phyloP scores from a whole-genome alignment of 2,888 invertebrate species.

The Spisula solida region DNA sequence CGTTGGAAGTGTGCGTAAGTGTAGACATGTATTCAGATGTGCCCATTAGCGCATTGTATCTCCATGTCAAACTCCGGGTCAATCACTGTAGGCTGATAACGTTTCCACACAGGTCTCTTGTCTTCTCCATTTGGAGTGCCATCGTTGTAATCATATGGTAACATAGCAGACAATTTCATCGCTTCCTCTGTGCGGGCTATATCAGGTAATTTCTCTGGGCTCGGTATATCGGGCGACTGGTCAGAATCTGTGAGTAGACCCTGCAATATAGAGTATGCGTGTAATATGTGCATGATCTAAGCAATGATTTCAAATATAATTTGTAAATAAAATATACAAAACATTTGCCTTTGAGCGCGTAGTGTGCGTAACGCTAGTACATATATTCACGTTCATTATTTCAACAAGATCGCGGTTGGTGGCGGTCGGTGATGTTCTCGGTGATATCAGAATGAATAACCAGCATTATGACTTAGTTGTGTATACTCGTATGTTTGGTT shows the following conservation, averaged over 20 bases:
- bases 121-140: conserved; percentile 75
- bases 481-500: too few relatives aligned
- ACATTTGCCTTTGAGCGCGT: too few relatives aligned
- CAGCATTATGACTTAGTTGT: background rate
- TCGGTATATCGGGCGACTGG: conserved; percentile 9
- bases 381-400: too few relatives aligned
- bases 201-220: conserved; percentile 68
- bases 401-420: background rate
- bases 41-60: conserved; percentile 39
- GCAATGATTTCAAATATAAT: too few relatives aligned
- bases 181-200: conserved; percentile 74
- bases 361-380: too few relatives aligned
- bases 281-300: too few relatives aligned
- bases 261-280: background rate
- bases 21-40: conserved; percentile 41
- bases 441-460: too few relatives aligned
- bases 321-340: too few relatives aligned
- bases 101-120: conserved; percentile 68
- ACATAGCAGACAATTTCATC: conserved; percentile 68
- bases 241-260: background rate
- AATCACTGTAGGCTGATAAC: background rate
- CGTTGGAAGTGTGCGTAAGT: too few relatives aligned
- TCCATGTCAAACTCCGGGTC: conserved; percentile 26
- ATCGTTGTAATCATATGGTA: conserved; percentile 75
- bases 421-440: background rate